These are phyloP conservation scores for Pelodiscus sinensis DNA, from an alignment of 2,113 vertebrate species.

Conservation along the genomic window DNA sequence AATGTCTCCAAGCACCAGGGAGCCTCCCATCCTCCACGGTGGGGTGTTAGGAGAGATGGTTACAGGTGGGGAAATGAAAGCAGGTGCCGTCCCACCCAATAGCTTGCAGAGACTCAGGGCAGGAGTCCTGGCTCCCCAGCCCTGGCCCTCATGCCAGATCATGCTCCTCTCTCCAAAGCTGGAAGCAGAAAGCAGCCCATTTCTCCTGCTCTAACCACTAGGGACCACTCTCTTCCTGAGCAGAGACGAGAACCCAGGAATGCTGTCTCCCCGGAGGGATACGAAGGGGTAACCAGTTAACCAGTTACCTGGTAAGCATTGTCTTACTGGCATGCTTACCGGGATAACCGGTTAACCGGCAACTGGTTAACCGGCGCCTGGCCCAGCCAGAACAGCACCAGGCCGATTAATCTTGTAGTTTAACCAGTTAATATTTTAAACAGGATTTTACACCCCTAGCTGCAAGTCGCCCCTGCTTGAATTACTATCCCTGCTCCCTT, in stretches of 20 bases:
- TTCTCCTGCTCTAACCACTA: background rate
- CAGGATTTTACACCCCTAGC: no score
- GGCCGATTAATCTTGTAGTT: no score
- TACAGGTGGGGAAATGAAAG: background rate
- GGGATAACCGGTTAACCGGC: no score
- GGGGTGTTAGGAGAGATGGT: background rate
- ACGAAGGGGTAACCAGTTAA: no score
- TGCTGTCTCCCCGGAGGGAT: no score
- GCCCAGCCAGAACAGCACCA: no score
- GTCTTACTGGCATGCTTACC: no score
- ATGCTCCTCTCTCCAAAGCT: background rate
- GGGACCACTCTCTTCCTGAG: background rate
- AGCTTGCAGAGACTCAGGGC: background rate
- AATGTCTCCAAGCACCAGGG: no score
- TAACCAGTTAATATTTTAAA: no score
- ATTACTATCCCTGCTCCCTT: background rate
- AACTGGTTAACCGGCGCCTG: no score
- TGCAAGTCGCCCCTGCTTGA: background rate
- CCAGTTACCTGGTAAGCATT: no score
- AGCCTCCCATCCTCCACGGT: background rate
- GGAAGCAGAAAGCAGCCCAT: background rate
- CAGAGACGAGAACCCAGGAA: background rate
- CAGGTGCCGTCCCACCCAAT: background rate
- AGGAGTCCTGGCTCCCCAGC: background rate
- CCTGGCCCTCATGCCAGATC: background rate